Conservation (phyloP, 2,888 invertebrate species). For the Cheilosia grossa region DNA sequence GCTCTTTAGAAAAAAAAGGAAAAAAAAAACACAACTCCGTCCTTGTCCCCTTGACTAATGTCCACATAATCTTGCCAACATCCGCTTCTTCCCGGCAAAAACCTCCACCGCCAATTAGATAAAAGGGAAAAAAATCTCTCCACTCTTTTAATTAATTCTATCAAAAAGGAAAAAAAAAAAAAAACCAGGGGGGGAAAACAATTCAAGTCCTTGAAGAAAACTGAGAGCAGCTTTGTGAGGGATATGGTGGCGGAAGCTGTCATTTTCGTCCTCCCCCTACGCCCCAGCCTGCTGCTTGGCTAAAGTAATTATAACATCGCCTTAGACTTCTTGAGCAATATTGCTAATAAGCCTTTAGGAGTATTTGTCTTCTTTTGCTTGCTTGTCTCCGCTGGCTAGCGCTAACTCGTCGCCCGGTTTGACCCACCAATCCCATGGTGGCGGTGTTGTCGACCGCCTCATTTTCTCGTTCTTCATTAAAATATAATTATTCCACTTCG, state of each 20-base stretch:
- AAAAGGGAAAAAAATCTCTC: slow-evolving; percentile 47
- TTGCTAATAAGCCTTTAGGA: slow-evolving; percentile 69
- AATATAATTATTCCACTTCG: slow-evolving; percentile 72
- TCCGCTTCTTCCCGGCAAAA: slow-evolving; percentile 17
- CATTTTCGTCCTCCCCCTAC: slow-evolving; percentile 29
- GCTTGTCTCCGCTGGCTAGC: slow-evolving; percentile 8
- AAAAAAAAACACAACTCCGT: slow-evolving; percentile 8
- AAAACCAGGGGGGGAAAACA: slow-evolving; percentile 17
- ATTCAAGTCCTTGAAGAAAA: slow-evolving; percentile 36
- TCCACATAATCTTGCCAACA: slow-evolving; percentile 57
- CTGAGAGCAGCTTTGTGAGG: slow-evolving; percentile 32
- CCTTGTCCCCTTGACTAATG: slow-evolving; percentile 60
- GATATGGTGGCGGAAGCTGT: slow-evolving; percentile 51
- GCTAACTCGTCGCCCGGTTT: neutral
- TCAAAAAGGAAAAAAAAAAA: slow-evolving; percentile 45
- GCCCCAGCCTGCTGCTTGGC: slow-evolving; percentile 2
- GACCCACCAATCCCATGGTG: slow-evolving; percentile 1
- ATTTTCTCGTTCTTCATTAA: slow-evolving; percentile 66
- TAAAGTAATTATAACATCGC: slow-evolving; percentile 71
- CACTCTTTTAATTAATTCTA: slow-evolving; percentile 72
- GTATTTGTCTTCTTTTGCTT: slow-evolving; percentile 58
- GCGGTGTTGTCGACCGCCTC: slow-evolving; percentile 14
- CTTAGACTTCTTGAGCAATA: slow-evolving; percentile 64
- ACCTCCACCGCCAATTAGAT: slow-evolving; percentile 66
- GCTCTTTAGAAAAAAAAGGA: slow-evolving; percentile 35